phyloP scores from a whole-genome alignment of 2,113 vertebrate species.

The Bombycilla garrulus region DNA sequence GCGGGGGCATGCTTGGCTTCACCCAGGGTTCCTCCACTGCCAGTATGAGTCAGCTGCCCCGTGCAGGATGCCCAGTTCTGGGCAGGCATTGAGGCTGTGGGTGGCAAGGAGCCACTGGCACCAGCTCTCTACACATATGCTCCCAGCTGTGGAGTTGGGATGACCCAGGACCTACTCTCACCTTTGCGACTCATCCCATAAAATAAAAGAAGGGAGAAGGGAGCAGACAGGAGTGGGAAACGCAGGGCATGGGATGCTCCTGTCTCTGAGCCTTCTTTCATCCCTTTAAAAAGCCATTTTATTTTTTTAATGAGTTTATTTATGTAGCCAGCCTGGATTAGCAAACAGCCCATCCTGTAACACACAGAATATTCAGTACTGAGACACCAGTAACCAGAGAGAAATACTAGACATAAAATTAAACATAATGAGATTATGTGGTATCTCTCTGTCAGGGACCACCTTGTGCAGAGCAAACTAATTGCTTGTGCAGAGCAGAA shows the following conservation, averaged over 20 bases:
- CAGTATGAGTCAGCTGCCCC: neutral
- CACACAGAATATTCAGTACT: neutral
- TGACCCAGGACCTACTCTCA: neutral
- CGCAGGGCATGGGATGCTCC: neutral
- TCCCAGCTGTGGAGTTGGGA: fast-evolving
- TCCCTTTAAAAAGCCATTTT: neutral
- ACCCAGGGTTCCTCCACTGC: fast-evolving
- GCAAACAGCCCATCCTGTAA: neutral
- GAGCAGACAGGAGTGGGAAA: neutral
- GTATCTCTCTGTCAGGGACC: neutral
- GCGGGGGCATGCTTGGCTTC: fast-evolving
- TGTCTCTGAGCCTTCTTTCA: neutral
- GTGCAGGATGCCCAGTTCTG: fast-evolving
- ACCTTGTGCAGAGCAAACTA: neutral
- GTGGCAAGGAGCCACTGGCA: fast-evolving
- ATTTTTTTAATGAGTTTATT: neutral
- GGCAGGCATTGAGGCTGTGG: neutral
- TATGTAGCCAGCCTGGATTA: neutral
- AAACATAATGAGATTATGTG: constrained; percentile 18
- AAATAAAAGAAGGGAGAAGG: neutral
- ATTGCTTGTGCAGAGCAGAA: constrained; percentile 4
- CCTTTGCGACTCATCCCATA: neutral
- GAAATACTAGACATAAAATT: constrained; percentile 18
- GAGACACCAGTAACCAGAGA: neutral
- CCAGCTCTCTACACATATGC: fast-evolving